A percentile compares a stretch with the other conserved stretches of the same genome.
Conservation (phyloP, 2,888 invertebrate species). For the Brachylomia viminalis region DNA sequence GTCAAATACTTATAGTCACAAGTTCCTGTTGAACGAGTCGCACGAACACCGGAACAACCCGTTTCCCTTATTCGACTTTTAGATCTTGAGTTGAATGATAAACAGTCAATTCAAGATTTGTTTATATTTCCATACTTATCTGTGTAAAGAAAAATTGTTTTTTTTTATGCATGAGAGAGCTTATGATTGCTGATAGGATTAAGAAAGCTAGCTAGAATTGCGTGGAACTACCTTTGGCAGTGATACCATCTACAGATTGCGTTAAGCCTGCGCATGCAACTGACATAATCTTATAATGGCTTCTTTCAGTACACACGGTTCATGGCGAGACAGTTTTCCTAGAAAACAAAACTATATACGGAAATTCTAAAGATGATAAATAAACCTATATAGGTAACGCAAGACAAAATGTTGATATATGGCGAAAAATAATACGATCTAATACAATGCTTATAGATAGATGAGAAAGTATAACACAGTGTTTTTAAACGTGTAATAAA, state of each 20-base stretch:
- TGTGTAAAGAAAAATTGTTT: slow-evolving; percentile 4
- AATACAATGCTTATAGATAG: background rate
- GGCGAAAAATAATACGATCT: background rate
- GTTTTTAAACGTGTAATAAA: slow-evolving; percentile 38
- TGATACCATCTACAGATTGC: slow-evolving; percentile 28
- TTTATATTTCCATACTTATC: slow-evolving; percentile 36
- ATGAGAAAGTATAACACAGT: slow-evolving; percentile 26
- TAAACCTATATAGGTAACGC: background rate
- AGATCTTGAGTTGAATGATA: slow-evolving; percentile 46
- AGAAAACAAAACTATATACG: background rate
- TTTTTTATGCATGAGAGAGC: slow-evolving; percentile 17
- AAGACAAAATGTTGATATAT: background rate
- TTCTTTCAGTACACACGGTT: slow-evolving; percentile 28
- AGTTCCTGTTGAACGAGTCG: slow-evolving; percentile 58
- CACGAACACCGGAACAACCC: slow-evolving; percentile 43
- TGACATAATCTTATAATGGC: slow-evolving; percentile 40
- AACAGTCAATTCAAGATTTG: slow-evolving; percentile 26
- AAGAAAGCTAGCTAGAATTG: slow-evolving; percentile 19
- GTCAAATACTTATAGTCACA: slow-evolving; percentile 35
- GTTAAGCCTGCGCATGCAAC: slow-evolving; percentile 15
- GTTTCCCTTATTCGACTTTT: slow-evolving; percentile 56
- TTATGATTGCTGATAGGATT: slow-evolving; percentile 7
- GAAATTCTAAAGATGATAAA: background rate
- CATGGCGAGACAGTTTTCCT: slow-evolving; percentile 7
- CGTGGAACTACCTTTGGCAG: slow-evolving; percentile 14